Percentiles rank a stretch among this genome's conserved stretches.
These are phyloP conservation scores for Pontoporia blainvillei DNA, from an alignment of 2,113 vertebrate genomes.

Conservation along the genomic window DNA sequence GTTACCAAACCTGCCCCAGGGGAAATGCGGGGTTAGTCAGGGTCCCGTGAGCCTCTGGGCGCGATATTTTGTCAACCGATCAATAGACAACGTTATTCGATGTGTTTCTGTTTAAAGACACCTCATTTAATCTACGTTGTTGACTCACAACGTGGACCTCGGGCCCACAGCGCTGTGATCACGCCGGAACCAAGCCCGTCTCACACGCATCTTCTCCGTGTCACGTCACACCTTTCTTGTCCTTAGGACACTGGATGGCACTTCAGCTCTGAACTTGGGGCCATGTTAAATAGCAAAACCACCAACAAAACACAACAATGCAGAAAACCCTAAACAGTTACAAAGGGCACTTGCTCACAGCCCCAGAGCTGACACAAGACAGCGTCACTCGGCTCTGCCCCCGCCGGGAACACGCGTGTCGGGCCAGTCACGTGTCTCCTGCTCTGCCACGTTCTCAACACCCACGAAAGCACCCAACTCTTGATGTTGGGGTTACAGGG, in stretches of 20 bases:
- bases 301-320: neutral
- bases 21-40: neutral
- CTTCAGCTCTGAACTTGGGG: neutral
- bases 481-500: neutral
- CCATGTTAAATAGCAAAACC: no score
- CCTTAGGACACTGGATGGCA: neutral
- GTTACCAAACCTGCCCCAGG: neutral
- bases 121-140: neutral
- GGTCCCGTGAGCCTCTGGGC: neutral
- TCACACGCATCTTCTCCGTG: neutral
- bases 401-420: rapidly evolving
- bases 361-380: neutral
- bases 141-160: neutral
- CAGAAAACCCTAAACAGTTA: rapidly evolving
- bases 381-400: neutral
- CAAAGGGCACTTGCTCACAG: no score
- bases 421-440: no score
- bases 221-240: rapidly evolving
- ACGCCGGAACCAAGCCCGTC: no score
- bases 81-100: neutral
- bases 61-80: neutral
- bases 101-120: neutral
- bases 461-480: neutral
- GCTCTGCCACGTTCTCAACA: neutral
- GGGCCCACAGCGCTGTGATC: neutral